Evolutionary conservation across 2,113 vertebrate species (phyloP), one percentile per base, ranked within the genome.

Genomic region (Chamaetylas fuelleborni): DNA sequence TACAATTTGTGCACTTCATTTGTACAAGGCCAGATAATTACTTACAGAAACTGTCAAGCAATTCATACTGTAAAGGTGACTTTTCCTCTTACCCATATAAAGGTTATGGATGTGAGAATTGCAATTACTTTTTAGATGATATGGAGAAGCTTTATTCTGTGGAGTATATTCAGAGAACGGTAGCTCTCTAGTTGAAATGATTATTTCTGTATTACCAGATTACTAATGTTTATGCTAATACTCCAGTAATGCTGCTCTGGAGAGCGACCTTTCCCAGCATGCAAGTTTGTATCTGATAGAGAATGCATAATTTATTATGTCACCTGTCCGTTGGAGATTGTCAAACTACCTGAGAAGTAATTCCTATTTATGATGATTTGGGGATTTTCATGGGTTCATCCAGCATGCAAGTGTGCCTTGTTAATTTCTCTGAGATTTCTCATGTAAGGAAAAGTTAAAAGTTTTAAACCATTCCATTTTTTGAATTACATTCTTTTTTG

Each of bases 191-290:
- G 95, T 85, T 93, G 76, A 94, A 93, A 93, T 80, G 8, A 67
- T 93, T 87, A 90, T 95, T 97, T 97, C 89, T 97, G 48, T 93
- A 86, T 86, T 97, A 85, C 48, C 69, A 82, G 77, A 95, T 93
- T 95, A 90, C 74, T 94, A 43, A 81, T 84, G 65, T 93, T 97
- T 97, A 96, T 97, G 85, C 93, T 96, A 91, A 96, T 97, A 47
- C 65, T 88, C 83, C 95, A 36, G 86, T 95, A 93, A 90, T 47
- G 42, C 84, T 93, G 62, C 95, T 95, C 56, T 58, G 56, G 94
- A 97, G 88, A 90, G 88, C 83, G 66, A 54, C 88, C 88, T 96
- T 96, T 95, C 95, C 93, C 88, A 92, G 93, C 95, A 97, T 94
- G 76, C 87, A 66, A 95, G 71, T 91, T 62, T 81, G 90, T 96